A percentile compares a stretch with the other conserved stretches of the same genome.
Evolutionary conservation across 2,888 invertebrate genomes (phyloP).

Genomic region (Tenodera sinensis): DNA sequence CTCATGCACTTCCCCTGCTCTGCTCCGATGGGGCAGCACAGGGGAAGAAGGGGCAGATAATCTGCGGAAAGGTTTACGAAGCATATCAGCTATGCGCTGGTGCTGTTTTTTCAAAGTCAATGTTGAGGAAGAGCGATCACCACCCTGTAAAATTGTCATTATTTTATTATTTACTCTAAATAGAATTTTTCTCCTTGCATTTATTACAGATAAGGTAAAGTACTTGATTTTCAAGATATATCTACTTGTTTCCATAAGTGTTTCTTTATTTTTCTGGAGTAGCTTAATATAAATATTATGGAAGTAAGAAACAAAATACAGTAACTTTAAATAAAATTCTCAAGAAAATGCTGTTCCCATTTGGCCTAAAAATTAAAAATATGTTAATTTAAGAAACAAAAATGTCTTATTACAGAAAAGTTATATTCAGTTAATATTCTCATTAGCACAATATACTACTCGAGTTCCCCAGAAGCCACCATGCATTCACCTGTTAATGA

Average conservation of each 20-base stretch:
- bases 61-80: constrained; percentile 64
- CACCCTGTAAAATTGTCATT: constrained; percentile 29
- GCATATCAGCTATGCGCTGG: constrained; percentile 60
- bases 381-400: too few species aligned
- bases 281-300: too few species aligned
- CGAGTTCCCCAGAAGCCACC: too few species aligned
- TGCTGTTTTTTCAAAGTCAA: constrained; percentile 53
- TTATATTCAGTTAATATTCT: too few species aligned
- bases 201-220: neutral
- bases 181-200: neutral
- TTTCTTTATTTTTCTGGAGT: neutral
- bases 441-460: too few species aligned
- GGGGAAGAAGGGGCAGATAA: constrained; percentile 65
- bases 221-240: neutral
- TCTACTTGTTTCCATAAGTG: neutral
- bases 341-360: too few species aligned
- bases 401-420: too few species aligned
- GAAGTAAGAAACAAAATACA: too few species aligned
- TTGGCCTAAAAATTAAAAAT: too few species aligned
- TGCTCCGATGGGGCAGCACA: constrained; percentile 38
- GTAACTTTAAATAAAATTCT: too few species aligned
- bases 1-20: constrained; percentile 19
- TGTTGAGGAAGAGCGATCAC: constrained; percentile 40
- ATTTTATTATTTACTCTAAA: neutral
- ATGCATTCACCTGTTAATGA: too few species aligned